Evolutionary conservation across 2,888 invertebrate genomes (phyloP), one percentile per base, ranked within the genome.

Genomic region (Xylota sylvarum): DNA sequence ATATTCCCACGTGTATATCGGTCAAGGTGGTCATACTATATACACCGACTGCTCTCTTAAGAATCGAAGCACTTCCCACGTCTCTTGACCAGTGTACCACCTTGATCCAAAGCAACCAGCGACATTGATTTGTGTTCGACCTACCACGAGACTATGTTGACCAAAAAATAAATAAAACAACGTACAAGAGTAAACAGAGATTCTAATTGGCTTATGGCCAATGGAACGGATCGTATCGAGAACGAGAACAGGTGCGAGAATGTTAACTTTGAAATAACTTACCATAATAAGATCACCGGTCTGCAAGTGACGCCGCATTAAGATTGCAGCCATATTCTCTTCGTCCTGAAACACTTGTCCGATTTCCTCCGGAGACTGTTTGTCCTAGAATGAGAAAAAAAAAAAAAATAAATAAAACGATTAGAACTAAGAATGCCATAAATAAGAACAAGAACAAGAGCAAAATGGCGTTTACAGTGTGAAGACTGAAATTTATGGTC

Each of bases 311-410:
- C 95, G 95, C 90, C 97, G 95, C 91, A 98, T 95, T 83, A 98
- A 94, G 90, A 98, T 94, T 4, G 98, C 98, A 9, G 98, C 98
- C 93, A 97, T 96, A 90, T 96, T 97, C 86, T 94, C 94, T 90
- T 96, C 95, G 92, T 98, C 98, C 92, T 98, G 98, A 93, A 97
- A 98, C 52, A 97, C 94, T 88, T 97, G 96, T 14, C 98, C 98
- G 81, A 98, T 94, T 84, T 97, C 96, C 89, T 91, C 90, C 55
- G 88, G 77, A 62, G 88, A 88, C 62, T 89, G 88, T 82, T 93
- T 90, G 91, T 94, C 93, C 95, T 96, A 94, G 19, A 93, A 94
- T 90, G 62, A 82, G 65, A 81, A 73, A 58, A 82, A 69, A 81
- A 73, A 14, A 35, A 55, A 32, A n/a, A 43, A 56, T 10, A 32